Evolutionary conservation across 2,113 vertebrate species (phyloP).

Genomic region (Lepidothrix coronata): DNA sequence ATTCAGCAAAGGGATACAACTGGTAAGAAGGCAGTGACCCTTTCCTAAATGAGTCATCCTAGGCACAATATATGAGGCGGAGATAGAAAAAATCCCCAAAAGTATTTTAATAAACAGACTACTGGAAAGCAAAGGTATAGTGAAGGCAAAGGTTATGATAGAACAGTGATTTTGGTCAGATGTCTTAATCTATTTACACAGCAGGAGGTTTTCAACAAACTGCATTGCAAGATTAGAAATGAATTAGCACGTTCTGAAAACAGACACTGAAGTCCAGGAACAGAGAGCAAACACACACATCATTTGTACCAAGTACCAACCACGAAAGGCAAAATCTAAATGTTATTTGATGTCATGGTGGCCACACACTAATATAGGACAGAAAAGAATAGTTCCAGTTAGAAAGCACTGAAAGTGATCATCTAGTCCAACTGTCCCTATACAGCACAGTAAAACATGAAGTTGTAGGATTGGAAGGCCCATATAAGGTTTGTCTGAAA

Average conservation of each 20-base stretch:
- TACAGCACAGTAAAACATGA: not conserved
- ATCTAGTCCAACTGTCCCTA: not conserved
- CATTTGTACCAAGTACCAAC: not conserved
- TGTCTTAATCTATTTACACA: constrained; percentile 14
- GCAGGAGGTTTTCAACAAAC: not conserved
- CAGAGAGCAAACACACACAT: not conserved
- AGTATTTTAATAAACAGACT: not conserved
- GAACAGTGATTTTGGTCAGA: not conserved
- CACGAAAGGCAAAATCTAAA: not conserved
- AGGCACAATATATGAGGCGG: not conserved
- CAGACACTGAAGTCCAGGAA: not conserved
- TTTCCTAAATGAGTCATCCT: not conserved
- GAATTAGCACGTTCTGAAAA: not conserved
- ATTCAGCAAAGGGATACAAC: not conserved
- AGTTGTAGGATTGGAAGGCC: not conserved
- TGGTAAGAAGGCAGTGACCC: not conserved
- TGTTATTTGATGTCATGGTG: not conserved
- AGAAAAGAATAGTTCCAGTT: not conserved
- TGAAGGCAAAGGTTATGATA: not conserved
- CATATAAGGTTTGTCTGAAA: not conserved
- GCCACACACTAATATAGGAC: not conserved
- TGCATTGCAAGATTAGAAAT: not conserved
- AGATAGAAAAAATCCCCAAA: fast-evolving
- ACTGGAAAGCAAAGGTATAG: not conserved
- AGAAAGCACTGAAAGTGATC: not conserved